Base-by-base conservation (phyloP, 1,140 invertebrate species). In the Danaus melanippus region DNA sequence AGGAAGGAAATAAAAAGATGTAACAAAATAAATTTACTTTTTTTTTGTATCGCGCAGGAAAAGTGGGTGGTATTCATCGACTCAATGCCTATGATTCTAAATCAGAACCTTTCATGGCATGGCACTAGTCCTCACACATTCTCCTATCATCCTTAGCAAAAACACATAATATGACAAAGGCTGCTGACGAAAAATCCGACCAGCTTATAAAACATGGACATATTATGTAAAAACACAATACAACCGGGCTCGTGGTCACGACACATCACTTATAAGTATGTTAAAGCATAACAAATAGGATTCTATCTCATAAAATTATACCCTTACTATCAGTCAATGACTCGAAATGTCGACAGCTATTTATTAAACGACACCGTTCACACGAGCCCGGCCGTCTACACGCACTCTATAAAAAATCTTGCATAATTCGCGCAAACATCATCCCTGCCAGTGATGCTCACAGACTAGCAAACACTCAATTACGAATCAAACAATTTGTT, bases 31-130 rank as follows among this genome's bases (percentile, higher is more conserved):
- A 68, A 72, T 70, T 63, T 66, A 45, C 68, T 74, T 74, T 69
- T 71, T 75, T 78, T 79, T 71, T 71, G 65, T 74, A 78, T 77
- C 62, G 73, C 69, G 73, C 76, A 76, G 71, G 76, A 80, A 79
- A 83, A 86, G 80, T 84, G 83, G 83, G 83, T 86, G 81, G 83
- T 84, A 86, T 84, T 76, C 76, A 79, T 78, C 71, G 79, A 82
- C 76, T 82, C 71, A 69, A 86, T 84, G 84, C 81, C 81, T 80
- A 82, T 71, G 81, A 86, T 86, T 86, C 81, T 83, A 84, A 80
- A 74, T 76, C 72, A 84, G 84, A 86, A 86, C 81, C 84, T 86
- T 86, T 86, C 84, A 86, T 66, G 81, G 84, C 84, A 86, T 86
- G 81, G 81, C 84, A 86, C 84, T 79, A 83, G 84, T 84, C 83